phyloP scores from a whole-genome alignment of 2,797 vertebrate genomes.

The Labeo calbasu region DNA sequence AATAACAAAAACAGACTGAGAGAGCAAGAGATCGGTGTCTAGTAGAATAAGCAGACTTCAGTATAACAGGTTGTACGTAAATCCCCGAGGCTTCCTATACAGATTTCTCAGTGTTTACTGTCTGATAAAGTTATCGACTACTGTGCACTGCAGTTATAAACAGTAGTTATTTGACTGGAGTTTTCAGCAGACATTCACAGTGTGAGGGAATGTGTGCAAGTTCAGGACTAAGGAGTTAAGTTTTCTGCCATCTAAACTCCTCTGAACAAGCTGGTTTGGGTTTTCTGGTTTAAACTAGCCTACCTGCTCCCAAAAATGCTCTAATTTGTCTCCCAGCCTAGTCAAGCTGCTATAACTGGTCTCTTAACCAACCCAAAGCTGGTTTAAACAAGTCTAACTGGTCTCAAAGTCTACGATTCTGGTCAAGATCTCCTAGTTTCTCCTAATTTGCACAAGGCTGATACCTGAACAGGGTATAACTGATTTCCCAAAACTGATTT shows the following conservation, averaged over 20 bases:
- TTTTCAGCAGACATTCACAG: not conserved
- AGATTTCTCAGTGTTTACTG: slow-evolving; percentile 34
- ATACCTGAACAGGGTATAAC: not conserved
- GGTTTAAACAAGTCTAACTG: not conserved
- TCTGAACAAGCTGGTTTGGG: not conserved
- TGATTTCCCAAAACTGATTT: not conserved
- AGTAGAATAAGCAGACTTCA: slow-evolving; percentile 32
- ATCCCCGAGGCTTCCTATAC: slow-evolving; percentile 28
- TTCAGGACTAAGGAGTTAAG: not conserved
- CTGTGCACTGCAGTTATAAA: slow-evolving; percentile 3
- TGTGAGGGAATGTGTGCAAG: not conserved
- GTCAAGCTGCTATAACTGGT: not conserved
- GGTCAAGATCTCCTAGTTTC: too few relatives aligned
- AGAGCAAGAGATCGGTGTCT: slow-evolving; percentile 13
- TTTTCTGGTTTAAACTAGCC: not conserved
- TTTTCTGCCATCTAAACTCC: slow-evolving; percentile 25
- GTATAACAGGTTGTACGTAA: slow-evolving; percentile 26
- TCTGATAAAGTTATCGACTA: slow-evolving; percentile 46
- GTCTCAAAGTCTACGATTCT: not conserved
- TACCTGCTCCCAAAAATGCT: not conserved
- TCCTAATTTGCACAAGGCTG: not conserved
- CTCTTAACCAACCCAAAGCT: not conserved
- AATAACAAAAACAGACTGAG: slow-evolving; percentile 25
- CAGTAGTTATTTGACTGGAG: not conserved
- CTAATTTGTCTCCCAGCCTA: not conserved